phyloP scores from a whole-genome alignment of 1,140 invertebrate genomes.

The Riptortus pedestris region DNA sequence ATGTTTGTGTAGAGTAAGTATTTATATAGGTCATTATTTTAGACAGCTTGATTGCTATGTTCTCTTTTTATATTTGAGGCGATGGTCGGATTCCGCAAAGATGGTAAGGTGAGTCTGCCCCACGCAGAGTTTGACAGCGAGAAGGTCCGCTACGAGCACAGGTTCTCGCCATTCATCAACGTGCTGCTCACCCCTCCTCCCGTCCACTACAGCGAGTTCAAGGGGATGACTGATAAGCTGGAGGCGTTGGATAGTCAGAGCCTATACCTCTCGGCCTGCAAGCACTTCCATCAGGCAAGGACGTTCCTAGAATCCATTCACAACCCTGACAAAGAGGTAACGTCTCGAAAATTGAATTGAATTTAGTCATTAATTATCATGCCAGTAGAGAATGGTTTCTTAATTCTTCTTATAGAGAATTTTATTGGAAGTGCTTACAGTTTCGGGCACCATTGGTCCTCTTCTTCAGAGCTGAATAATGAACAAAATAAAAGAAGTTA shows the following conservation, averaged over 20 bases:
- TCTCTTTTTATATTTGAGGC: too few relatives aligned
- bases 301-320: constrained; percentile 68
- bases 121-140: constrained; percentile 86
- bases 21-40: too few relatives aligned
- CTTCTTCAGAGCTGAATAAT: too few relatives aligned
- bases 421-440: too few relatives aligned
- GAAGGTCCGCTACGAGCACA: constrained; percentile 84
- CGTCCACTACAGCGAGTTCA: constrained; percentile 76
- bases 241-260: constrained; percentile 36
- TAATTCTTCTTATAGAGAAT: too few relatives aligned
- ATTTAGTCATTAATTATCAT: too few relatives aligned
- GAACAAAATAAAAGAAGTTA: too few relatives aligned
- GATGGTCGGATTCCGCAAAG: constrained; percentile 57
- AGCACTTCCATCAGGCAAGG: constrained; percentile 84
- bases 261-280: constrained; percentile 72
- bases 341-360: constrained; percentile 16
- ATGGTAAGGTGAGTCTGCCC: constrained; percentile 60
- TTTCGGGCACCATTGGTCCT: too few relatives aligned
- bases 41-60: too few relatives aligned
- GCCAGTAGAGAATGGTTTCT: too few relatives aligned
- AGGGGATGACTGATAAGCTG: constrained; percentile 51
- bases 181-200: constrained; percentile 78
- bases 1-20: too few relatives aligned
- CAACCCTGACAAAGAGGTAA: constrained; percentile 69
- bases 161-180: constrained; percentile 82